Conservation (phyloP, 1,140 invertebrate genomes). For the Dufourea novaeangliae region DNA sequence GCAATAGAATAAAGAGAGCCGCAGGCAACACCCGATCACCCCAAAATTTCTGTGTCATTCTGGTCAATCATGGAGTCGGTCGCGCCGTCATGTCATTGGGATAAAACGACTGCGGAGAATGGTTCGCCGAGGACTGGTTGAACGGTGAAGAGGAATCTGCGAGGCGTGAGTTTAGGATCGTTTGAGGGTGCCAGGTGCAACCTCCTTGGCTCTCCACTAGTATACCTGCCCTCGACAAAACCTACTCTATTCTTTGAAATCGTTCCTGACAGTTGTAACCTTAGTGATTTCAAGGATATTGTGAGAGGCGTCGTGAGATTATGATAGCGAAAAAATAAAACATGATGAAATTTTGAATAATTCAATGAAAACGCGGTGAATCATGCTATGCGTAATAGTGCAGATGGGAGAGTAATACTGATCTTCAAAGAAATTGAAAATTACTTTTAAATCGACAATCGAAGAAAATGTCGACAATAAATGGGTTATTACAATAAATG, state of each 20-base stretch:
- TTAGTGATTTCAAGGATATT: constrained; percentile 32
- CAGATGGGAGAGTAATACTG: no score
- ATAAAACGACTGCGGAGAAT: constrained; percentile 45
- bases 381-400: no score
- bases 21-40: constrained; percentile 37
- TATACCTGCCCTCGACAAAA: constrained; percentile 49
- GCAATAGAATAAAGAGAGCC: no score
- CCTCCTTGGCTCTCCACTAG: constrained; percentile 28
- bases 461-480: no score
- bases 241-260: constrained; percentile 43
- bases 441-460: no score
- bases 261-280: constrained; percentile 3
- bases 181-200: constrained; percentile 52
- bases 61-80: constrained; percentile 11
- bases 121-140: constrained; percentile 26
- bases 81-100: constrained; percentile 23
- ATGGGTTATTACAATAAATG: no score
- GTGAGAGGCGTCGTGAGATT: constrained; percentile 8
- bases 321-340: neutral
- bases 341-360: neutral
- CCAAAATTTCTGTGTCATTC: constrained; percentile 57
- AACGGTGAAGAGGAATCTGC: constrained; percentile 18
- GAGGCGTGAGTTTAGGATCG: constrained; percentile 56
- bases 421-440: no score
- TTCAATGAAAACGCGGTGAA: no score